Percentiles rank a stretch among this genome's conserved stretches.
phyloP scores from a whole-genome alignment of 1,140 invertebrate genomes.

The Bombus waltoni region DNA sequence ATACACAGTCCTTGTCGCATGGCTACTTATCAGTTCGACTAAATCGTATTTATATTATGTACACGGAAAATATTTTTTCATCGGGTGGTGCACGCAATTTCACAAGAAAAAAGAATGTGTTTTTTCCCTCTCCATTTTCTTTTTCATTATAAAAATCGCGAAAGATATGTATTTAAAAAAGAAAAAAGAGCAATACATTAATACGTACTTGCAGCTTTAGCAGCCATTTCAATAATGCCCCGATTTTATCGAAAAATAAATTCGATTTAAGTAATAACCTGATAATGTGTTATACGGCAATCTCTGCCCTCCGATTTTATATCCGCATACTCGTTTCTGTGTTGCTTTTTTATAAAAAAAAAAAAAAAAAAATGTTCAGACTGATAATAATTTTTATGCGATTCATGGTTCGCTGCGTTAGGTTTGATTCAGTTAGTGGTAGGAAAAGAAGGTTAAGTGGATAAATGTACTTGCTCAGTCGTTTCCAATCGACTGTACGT shows the following conservation, averaged over 20 bases:
- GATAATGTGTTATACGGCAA: not conserved
- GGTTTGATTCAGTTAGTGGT: too few relatives aligned
- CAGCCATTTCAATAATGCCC: conserved; percentile 1
- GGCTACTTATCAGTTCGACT: not conserved
- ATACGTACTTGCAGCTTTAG: not conserved
- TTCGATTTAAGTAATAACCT: conserved; percentile 24
- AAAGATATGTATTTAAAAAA: not conserved
- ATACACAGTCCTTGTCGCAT: not conserved
- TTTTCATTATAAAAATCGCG: not conserved
- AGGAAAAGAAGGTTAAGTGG: too few relatives aligned
- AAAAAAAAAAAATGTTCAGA: too few relatives aligned
- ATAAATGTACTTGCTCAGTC: too few relatives aligned
- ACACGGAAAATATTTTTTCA: not conserved
- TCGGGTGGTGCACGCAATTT: not conserved
- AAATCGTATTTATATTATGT: conserved; percentile 1
- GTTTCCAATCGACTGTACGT: too few relatives aligned
- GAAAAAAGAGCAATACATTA: too few relatives aligned
- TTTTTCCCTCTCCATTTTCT: too few relatives aligned
- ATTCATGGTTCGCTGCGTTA: too few relatives aligned
- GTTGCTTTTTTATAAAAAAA: too few relatives aligned
- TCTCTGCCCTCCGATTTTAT: too few relatives aligned
- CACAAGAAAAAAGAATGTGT: too few relatives aligned
- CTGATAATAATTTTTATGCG: too few relatives aligned
- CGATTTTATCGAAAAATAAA: conserved; percentile 14
- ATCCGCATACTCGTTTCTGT: not conserved